Evolutionary conservation across 2,113 vertebrate genomes (phyloP).

Genomic region (Dunckerocampus dactyliophorus): DNA sequence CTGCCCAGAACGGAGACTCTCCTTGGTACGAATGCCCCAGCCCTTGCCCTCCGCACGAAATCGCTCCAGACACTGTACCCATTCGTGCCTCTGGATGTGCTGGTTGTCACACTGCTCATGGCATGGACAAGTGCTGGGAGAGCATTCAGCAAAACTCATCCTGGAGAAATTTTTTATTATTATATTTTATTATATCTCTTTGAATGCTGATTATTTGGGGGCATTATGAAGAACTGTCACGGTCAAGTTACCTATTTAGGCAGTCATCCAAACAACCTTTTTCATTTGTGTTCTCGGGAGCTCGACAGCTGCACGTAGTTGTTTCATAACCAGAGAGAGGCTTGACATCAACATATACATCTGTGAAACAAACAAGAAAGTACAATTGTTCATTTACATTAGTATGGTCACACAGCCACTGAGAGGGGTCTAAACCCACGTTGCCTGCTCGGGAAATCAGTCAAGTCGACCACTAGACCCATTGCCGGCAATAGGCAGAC

Average conservation of each 20-base stretch:
- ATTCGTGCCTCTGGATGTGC: conserved; percentile 93
- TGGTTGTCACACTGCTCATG: conserved; percentile 91
- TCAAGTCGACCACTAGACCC: no score
- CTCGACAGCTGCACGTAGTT: conserved; percentile 92
- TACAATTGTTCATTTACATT: conserved; percentile 12
- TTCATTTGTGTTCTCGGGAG: conserved; percentile 71
- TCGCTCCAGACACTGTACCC: conserved; percentile 95
- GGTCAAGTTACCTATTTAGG: conserved; percentile 82
- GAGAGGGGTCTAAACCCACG: no score
- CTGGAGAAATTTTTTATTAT: conserved; percentile 52
- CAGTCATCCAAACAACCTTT: conserved; percentile 92
- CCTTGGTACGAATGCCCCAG: conserved; percentile 97
- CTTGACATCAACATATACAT: conserved; percentile 96
- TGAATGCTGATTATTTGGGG: neutral
- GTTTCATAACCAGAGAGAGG: conserved; percentile 96
- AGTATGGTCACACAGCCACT: neutral
- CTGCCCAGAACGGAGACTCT: conserved; percentile 86
- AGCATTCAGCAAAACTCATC: conserved; percentile 98
- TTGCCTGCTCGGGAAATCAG: conserved; percentile 2
- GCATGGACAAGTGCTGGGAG: conserved; percentile 89
- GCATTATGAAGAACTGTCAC: neutral
- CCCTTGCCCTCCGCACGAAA: conserved; percentile 96
- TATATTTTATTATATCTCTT: neutral
- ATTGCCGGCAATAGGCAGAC: no score
- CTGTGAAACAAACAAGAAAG: conserved; percentile 55